Percentiles rank a stretch among this genome's conserved stretches.
These are phyloP conservation scores for Epistrophe grossulariae DNA, from an alignment of 2,888 invertebrate species.

Conservation along the genomic window DNA sequence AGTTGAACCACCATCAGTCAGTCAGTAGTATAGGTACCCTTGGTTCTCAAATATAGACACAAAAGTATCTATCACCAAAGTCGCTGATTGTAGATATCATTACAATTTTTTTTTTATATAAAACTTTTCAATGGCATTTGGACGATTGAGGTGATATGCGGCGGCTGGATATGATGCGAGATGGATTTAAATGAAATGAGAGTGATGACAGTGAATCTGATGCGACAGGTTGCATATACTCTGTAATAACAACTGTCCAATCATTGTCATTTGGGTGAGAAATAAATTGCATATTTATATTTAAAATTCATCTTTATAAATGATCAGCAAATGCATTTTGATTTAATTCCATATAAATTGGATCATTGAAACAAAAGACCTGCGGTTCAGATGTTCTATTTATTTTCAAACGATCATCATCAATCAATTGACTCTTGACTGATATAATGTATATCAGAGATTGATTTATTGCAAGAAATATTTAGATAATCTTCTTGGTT, in stretches of 20 bases:
- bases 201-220: slow-evolving; percentile 31
- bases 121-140: slow-evolving; percentile 63
- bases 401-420: neutral
- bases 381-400: slow-evolving; percentile 12
- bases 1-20: slow-evolving; percentile 8
- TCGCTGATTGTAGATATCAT: slow-evolving; percentile 65
- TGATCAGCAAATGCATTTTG: slow-evolving; percentile 41
- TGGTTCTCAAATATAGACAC: slow-evolving; percentile 6
- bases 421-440: neutral
- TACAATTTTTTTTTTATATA: neutral
- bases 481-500: neutral
- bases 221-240: slow-evolving; percentile 48
- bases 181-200: neutral
- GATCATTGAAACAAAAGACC: slow-evolving; percentile 40
- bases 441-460: neutral
- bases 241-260: slow-evolving; percentile 43
- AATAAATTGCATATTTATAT: slow-evolving; percentile 35
- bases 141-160: slow-evolving; percentile 34
- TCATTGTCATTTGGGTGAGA: slow-evolving; percentile 57
- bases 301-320: slow-evolving; percentile 20
- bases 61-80: slow-evolving; percentile 58
- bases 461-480: neutral
- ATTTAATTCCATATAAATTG: slow-evolving; percentile 67
- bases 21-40: too few species aligned
- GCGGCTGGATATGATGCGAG: slow-evolving; percentile 26